A percentile compares a stretch with the other conserved stretches of the same genome.
Conservation (phyloP, 2,797 vertebrate genomes). For the Taenioides sp. region DNA sequence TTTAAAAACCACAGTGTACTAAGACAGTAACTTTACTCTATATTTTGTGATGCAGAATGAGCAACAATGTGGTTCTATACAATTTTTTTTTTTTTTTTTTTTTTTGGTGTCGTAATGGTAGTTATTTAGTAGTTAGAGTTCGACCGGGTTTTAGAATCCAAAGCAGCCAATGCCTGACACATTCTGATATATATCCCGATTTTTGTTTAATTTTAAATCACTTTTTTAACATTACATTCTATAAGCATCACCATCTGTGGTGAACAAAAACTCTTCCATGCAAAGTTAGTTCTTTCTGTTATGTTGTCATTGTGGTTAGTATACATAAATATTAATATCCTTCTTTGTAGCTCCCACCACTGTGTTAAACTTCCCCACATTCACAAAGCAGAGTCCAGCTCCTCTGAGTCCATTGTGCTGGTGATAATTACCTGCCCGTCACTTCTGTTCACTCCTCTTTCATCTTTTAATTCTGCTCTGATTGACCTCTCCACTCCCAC, state of each 20-base stretch:
- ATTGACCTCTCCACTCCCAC: constrained; percentile 55
- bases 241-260: neutral
- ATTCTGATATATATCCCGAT: too few species aligned
- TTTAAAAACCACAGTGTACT: too few species aligned
- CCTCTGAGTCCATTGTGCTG: constrained; percentile 38
- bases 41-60: too few species aligned
- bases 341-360: constrained; percentile 21
- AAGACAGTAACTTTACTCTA: too few species aligned
- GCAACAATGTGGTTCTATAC: too few species aligned
- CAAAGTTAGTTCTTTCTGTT: constrained; percentile 20
- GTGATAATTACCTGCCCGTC: constrained; percentile 54
- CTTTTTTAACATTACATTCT: neutral
- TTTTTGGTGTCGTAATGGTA: too few species aligned
- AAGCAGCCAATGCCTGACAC: too few species aligned
- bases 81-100: too few species aligned
- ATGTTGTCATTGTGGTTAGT: constrained; percentile 17
- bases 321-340: constrained; percentile 24
- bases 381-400: constrained; percentile 28
- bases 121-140: too few species aligned
- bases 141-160: too few species aligned
- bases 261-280: neutral
- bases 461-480: constrained; percentile 58
- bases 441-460: constrained; percentile 58
- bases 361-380: constrained; percentile 17
- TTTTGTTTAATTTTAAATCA: too few species aligned